These are phyloP conservation scores for Macquaria ambigua DNA, from an alignment of 2,113 vertebrate species.

Conservation along the genomic window DNA sequence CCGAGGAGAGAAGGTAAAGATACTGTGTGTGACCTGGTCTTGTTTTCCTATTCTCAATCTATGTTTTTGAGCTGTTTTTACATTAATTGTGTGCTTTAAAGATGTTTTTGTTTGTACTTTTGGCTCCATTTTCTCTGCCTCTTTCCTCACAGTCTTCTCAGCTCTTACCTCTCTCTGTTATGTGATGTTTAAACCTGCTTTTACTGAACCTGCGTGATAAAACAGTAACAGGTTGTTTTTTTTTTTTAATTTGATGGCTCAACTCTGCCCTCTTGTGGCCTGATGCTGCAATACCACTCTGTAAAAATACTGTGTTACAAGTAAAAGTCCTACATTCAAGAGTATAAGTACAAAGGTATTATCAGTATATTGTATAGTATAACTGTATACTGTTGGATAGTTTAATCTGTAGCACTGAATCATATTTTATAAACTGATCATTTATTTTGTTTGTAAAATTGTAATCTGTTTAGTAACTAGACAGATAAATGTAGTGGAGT, in stretches of 20 bases:
- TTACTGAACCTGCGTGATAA: neutral
- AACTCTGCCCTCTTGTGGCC: slow-evolving; percentile 46
- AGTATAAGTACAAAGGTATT: neutral
- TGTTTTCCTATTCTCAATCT: neutral
- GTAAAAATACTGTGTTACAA: too few species aligned
- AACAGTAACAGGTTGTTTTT: too few species aligned
- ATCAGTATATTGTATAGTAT: neutral
- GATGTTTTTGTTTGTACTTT: neutral
- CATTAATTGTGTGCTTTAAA: neutral
- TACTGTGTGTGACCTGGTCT: neutral
- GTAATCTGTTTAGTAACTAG: neutral
- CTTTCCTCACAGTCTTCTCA: neutral
- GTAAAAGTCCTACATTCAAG: neutral
- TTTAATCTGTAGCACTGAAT: neutral
- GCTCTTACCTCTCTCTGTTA: neutral
- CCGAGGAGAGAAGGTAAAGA: slow-evolving; percentile 88
- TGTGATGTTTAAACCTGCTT: neutral
- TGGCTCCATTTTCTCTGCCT: neutral
- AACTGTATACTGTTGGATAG: neutral
- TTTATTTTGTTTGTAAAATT: neutral
- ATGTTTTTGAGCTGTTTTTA: neutral
- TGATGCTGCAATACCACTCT: neutral
- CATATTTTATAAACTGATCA: neutral
- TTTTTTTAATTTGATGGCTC: neutral
- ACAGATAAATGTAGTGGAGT: too few species aligned